Percentiles rank a stretch among this genome's conserved stretches.
These are phyloP conservation scores for Embiotoca jacksoni DNA, from an alignment of 2,113 vertebrate genomes.

Conservation along the genomic window DNA sequence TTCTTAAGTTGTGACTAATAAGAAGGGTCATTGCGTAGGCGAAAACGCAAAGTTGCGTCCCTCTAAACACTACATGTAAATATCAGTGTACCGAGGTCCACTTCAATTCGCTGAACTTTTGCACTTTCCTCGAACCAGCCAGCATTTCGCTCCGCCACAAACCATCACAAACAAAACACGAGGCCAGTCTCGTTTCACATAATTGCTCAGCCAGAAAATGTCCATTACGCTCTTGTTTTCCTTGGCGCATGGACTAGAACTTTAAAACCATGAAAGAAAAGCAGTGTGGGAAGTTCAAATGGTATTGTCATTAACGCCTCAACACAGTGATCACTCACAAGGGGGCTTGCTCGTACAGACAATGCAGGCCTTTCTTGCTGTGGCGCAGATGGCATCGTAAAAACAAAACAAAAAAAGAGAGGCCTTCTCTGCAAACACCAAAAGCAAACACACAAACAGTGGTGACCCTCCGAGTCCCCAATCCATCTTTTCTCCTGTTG, in stretches of 20 bases:
- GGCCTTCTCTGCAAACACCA: slow-evolving; percentile 81
- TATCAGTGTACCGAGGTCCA: slow-evolving; percentile 7
- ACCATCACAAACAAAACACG: slow-evolving; percentile 78
- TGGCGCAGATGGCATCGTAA: slow-evolving; percentile 83
- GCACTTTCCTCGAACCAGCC: slow-evolving; percentile 61
- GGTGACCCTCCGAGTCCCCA: slow-evolving; percentile 80
- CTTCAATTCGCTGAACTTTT: slow-evolving; percentile 71
- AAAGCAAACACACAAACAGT: slow-evolving; percentile 86
- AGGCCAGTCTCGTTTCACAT: slow-evolving; percentile 74
- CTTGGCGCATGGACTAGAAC: slow-evolving; percentile 70
- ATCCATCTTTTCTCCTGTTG: slow-evolving; percentile 85
- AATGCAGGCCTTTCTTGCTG: slow-evolving; percentile 73
- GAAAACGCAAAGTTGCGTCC: background rate
- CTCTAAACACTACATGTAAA: slow-evolving; percentile 8
- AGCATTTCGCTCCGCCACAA: slow-evolving; percentile 66
- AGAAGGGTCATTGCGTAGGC: background rate
- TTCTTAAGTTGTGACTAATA: background rate
- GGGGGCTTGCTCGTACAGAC: slow-evolving; percentile 73
- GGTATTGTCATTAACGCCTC: slow-evolving; percentile 81
- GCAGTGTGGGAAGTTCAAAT: slow-evolving; percentile 82
- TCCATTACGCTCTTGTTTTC: slow-evolving; percentile 80
- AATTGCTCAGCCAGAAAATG: slow-evolving; percentile 81
- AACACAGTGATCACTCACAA: slow-evolving; percentile 79
- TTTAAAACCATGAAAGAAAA: slow-evolving; percentile 77
- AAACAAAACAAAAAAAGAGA: slow-evolving; percentile 73